These are phyloP conservation scores for Bombus vancouverensis DNA, from an alignment of 1,140 invertebrate genomes.

Conservation along the genomic window DNA sequence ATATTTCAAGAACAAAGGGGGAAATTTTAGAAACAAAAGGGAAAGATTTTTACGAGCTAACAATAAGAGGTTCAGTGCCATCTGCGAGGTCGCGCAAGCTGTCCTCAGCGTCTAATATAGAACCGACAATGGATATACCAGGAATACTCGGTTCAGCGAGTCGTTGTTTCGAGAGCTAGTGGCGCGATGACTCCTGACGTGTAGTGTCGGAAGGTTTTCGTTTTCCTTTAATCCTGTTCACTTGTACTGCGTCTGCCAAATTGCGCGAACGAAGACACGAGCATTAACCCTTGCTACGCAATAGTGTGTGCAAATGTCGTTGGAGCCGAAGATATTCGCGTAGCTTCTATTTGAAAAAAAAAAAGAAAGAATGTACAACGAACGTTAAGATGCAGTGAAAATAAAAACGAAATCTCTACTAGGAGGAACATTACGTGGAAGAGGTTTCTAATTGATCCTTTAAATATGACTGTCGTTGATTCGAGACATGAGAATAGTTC, in stretches of 20 bases:
- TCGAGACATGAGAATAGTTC: too few relatives aligned
- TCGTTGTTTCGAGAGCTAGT: neutral
- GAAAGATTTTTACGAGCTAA: neutral
- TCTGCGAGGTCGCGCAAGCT: neutral
- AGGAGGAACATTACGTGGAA: too few relatives aligned
- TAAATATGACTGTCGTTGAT: too few relatives aligned
- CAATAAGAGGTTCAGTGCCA: neutral
- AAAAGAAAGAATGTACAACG: too few relatives aligned
- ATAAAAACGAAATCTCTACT: too few relatives aligned
- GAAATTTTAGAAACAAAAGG: neutral
- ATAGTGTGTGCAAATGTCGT: too few relatives aligned
- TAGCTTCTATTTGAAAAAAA: too few relatives aligned
- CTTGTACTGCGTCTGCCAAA: neutral
- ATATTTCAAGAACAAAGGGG: neutral
- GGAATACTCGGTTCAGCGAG: neutral
- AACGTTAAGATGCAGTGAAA: too few relatives aligned
- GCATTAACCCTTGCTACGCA: too few relatives aligned
- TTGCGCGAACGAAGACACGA: neutral
- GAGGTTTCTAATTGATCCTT: too few relatives aligned
- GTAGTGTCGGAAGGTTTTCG: neutral
- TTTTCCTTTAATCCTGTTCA: neutral
- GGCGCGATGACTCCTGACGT: neutral
- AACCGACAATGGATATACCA: conserved; percentile 3
- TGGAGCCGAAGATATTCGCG: too few relatives aligned
- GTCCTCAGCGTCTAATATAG: neutral